Conservation (phyloP, 2,888 invertebrate species). For the Parnassius glacialis region DNA sequence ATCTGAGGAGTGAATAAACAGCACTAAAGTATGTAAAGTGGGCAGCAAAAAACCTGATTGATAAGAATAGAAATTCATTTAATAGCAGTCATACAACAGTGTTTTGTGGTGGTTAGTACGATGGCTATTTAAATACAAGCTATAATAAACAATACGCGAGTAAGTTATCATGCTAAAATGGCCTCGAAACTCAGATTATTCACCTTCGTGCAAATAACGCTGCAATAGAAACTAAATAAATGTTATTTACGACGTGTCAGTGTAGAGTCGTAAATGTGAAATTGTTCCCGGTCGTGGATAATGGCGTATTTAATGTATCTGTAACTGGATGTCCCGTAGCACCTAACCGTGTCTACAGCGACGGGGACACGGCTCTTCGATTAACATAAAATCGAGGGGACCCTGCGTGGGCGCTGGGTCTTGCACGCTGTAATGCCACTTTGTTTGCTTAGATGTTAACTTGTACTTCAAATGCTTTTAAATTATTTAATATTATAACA, state of each 20-base stretch:
- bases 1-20: too few species aligned
- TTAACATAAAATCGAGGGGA: slow-evolving; percentile 76
- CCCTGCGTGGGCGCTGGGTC: slow-evolving; percentile 67
- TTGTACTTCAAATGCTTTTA: slow-evolving; percentile 14
- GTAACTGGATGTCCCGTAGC: slow-evolving; percentile 52
- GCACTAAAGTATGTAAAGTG: too few species aligned
- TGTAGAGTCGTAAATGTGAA: slow-evolving; percentile 72
- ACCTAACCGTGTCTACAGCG: slow-evolving; percentile 53
- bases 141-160: too few species aligned
- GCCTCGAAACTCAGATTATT: slow-evolving; percentile 26
- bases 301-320: slow-evolving; percentile 64
- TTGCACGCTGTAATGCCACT: slow-evolving; percentile 37
- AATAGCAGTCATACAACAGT: too few species aligned
- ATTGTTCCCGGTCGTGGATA: slow-evolving; percentile 64
- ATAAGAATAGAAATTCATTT: too few species aligned
- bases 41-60: too few species aligned
- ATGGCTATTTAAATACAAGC: too few species aligned
- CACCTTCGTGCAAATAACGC: slow-evolving; percentile 58
- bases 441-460: slow-evolving; percentile 20
- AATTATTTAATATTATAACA: neutral
- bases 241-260: slow-evolving; percentile 67
- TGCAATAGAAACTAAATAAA: slow-evolving; percentile 65
- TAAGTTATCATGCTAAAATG: neutral
- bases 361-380: slow-evolving; percentile 76
- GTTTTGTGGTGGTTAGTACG: too few species aligned